phyloP scores from a whole-genome alignment of 2,888 invertebrate genomes.

The Acanthopleura granulata region DNA sequence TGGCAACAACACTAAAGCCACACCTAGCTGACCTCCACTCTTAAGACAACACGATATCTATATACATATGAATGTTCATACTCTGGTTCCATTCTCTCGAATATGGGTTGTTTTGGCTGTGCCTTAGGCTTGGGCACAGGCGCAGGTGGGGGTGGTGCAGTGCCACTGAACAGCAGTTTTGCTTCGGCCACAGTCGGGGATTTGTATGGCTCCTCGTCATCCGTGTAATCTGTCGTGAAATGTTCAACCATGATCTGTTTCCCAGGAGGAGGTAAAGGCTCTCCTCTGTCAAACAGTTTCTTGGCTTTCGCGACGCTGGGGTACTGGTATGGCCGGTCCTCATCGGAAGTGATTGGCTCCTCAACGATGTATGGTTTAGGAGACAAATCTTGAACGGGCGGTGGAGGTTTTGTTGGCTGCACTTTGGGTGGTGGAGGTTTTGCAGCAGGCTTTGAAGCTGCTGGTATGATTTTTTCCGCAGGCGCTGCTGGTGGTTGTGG shows the following conservation, averaged over 20 bases:
- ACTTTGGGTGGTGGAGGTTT: neutral
- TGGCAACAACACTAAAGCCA: neutral
- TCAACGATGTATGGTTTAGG: conserved; percentile 2
- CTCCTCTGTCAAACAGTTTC: conserved; percentile 40
- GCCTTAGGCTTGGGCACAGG: neutral
- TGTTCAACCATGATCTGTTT: neutral
- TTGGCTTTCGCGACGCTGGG: conserved; percentile 51
- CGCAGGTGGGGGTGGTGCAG: neutral
- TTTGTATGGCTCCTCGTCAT: conserved; percentile 39
- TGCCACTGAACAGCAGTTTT: conserved; percentile 39
- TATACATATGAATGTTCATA: neutral
- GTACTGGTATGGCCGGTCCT: conserved; percentile 34
- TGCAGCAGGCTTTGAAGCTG: neutral
- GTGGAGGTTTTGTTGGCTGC: neutral
- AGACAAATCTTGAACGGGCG: neutral
- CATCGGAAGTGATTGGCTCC: conserved; percentile 39
- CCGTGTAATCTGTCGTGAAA: neutral
- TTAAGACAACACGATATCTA: too few relatives aligned
- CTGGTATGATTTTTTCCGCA: neutral
- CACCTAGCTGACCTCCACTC: neutral
- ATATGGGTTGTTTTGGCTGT: neutral
- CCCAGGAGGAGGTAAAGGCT: conserved; percentile 25
- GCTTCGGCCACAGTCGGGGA: conserved; percentile 51
- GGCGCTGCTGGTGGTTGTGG: neutral
- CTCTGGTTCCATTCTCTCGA: neutral